Evolutionary conservation across 2,888 invertebrate genomes (phyloP).

Genomic region (Drosophila buzzatii): DNA sequence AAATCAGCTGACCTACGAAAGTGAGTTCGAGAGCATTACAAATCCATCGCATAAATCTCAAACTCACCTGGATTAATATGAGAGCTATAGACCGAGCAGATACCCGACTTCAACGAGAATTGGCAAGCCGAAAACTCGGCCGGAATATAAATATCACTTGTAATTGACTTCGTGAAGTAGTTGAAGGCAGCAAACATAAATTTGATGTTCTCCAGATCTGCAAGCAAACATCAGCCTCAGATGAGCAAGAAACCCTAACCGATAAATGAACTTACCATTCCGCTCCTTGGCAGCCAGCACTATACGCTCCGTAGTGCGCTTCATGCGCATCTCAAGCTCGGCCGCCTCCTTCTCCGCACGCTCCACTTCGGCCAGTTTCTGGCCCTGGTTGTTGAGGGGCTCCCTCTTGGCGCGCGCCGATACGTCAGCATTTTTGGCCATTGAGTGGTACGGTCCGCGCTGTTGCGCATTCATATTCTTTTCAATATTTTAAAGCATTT

Average conservation of each 20-base stretch:
- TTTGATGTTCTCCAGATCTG: slow-evolving; percentile 75
- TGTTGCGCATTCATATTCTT: slow-evolving; percentile 76
- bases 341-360: slow-evolving; percentile 59
- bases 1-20: slow-evolving; percentile 70
- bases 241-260: not conserved
- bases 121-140: slow-evolving; percentile 86
- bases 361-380: slow-evolving; percentile 61
- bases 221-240: not conserved
- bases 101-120: slow-evolving; percentile 85
- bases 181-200: slow-evolving; percentile 82
- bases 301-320: slow-evolving; percentile 73
- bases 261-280: slow-evolving; percentile 55
- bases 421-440: slow-evolving; percentile 64
- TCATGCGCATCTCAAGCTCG: slow-evolving; percentile 65
- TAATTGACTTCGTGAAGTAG: slow-evolving; percentile 77
- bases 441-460: slow-evolving; percentile 71
- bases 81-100: slow-evolving; percentile 82
- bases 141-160: slow-evolving; percentile 84
- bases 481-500: not conserved
- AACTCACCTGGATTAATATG: slow-evolving; percentile 85
- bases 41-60: no score
- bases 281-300: slow-evolving; percentile 62
- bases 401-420: slow-evolving; percentile 18
- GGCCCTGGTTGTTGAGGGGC: slow-evolving; percentile 75
- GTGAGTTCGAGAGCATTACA: not conserved